Evolutionary conservation across 2,888 invertebrate species (phyloP).

Genomic region (Patella pellucida): DNA sequence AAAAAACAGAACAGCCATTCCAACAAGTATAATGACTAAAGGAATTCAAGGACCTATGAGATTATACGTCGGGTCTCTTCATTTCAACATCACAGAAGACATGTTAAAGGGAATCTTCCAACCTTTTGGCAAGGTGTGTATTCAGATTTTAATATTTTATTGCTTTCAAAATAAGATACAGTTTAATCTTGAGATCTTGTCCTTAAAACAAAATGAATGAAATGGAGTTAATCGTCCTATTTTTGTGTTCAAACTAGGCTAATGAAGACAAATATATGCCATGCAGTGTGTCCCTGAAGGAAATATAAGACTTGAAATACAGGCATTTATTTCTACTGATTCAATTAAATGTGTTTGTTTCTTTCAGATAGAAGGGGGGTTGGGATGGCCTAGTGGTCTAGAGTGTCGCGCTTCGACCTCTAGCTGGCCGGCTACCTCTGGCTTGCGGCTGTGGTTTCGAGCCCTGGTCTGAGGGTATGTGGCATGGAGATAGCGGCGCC

Average conservation of each 20-base stretch:
- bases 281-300: not conserved
- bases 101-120: slow-evolving; percentile 99
- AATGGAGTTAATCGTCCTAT: too few relatives aligned
- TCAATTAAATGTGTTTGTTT: not conserved
- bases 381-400: too few relatives aligned
- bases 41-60: slow-evolving; percentile 88
- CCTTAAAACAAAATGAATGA: too few relatives aligned
- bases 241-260: too few relatives aligned
- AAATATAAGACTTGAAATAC: not conserved
- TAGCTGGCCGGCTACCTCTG: too few relatives aligned
- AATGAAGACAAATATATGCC: not conserved
- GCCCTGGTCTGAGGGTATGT: too few relatives aligned
- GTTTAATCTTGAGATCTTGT: too few relatives aligned
- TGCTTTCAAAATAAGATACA: too few relatives aligned
- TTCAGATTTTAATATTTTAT: not conserved
- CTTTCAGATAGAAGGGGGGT: too few relatives aligned
- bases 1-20: slow-evolving; percentile 74
- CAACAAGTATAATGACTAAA: slow-evolving; percentile 50
- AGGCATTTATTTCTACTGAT: slow-evolving; percentile 8
- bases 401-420: too few relatives aligned
- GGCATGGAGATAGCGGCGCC: too few relatives aligned
- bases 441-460: too few relatives aligned
- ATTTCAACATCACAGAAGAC: slow-evolving; percentile 98
- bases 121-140: slow-evolving; percentile 87
- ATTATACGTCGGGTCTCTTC: slow-evolving; percentile 95